phyloP scores from a whole-genome alignment of 1,140 invertebrate genomes.

The Stratiolaelaps scimitus region DNA sequence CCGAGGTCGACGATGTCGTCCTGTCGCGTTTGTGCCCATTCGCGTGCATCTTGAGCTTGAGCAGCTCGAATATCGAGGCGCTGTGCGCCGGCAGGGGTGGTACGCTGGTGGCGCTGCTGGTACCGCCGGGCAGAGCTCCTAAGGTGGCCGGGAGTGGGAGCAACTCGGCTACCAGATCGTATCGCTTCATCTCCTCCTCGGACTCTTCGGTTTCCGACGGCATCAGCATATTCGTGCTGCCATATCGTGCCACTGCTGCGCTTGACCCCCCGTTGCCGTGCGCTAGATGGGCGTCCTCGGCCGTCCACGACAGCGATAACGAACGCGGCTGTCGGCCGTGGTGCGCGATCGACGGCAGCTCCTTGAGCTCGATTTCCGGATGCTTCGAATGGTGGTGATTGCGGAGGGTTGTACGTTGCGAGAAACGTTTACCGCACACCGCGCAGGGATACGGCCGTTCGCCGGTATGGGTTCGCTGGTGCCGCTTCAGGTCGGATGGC shows the following conservation, averaged over 20 bases:
- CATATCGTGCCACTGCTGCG: no score
- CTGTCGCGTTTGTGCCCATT: background rate
- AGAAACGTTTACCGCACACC: constrained; percentile 50
- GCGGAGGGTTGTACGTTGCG: constrained; percentile 18
- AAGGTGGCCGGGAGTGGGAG: background rate
- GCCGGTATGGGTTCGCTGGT: constrained; percentile 58
- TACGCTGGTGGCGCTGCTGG: no score
- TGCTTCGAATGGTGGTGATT: constrained; percentile 27
- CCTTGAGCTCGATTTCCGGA: constrained; percentile 19
- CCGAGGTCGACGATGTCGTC: no score
- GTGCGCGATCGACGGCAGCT: constrained; percentile 20
- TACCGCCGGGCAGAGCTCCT: no score
- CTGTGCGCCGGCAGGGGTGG: constrained; percentile 4
- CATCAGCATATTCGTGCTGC: constrained; percentile 1
- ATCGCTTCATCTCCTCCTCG: background rate
- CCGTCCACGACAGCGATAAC: no score
- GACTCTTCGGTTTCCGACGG: constrained; percentile 20
- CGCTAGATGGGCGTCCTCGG: no score
- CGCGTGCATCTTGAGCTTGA: constrained; percentile 25
- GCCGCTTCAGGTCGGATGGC: constrained; percentile 50
- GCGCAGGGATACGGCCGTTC: constrained; percentile 60
- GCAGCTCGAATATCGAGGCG: constrained; percentile 15
- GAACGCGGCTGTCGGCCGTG: constrained; percentile 5
- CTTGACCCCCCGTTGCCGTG: no score
- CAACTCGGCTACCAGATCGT: constrained; percentile 3